A percentile compares a stretch with the other conserved stretches of the same genome.
phyloP scores from a whole-genome alignment of 2,797 vertebrate species.

The Epinephelus coioides region DNA sequence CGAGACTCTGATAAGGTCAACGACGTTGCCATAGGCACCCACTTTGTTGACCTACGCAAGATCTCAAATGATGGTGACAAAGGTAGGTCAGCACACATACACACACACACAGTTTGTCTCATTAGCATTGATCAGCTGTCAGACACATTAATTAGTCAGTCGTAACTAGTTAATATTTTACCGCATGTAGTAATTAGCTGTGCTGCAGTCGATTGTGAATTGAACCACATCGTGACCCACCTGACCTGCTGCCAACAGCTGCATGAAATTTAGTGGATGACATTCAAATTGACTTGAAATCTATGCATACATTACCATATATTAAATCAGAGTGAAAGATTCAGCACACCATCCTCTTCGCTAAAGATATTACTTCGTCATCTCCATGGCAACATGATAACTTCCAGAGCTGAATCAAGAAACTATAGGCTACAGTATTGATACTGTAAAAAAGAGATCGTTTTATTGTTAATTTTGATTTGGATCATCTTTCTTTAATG shows the following conservation, averaged over 20 bases:
- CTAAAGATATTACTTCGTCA: too few species aligned
- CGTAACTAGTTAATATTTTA: conserved; percentile 32
- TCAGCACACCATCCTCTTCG: too few species aligned
- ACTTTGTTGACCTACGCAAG: conserved; percentile 96
- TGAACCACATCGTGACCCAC: conserved; percentile 15
- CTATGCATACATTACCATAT: conserved; percentile 33
- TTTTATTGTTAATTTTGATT: too few species aligned
- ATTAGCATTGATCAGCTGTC: conserved; percentile 46
- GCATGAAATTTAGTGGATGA: conserved; percentile 25
- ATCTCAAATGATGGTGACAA: conserved; percentile 98
- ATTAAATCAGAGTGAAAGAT: conserved; percentile 8
- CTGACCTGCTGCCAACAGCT: conserved; percentile 33
- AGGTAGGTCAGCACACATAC: conserved; percentile 82
- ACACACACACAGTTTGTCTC: conserved; percentile 21
- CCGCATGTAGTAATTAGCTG: conserved; percentile 41
- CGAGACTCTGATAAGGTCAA: conserved; percentile 98
- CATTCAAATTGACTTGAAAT: conserved; percentile 30
- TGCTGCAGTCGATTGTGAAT: conserved; percentile 11
- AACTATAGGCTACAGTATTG: too few species aligned
- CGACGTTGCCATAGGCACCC: conserved; percentile 96
- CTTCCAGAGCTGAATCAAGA: too few species aligned
- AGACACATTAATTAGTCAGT: conserved; percentile 33
- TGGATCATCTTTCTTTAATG: too few species aligned
- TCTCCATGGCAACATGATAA: too few species aligned
- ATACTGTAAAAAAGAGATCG: too few species aligned